Conservation (phyloP, 2,113 vertebrate genomes). For the Pluvianellus socialis region DNA sequence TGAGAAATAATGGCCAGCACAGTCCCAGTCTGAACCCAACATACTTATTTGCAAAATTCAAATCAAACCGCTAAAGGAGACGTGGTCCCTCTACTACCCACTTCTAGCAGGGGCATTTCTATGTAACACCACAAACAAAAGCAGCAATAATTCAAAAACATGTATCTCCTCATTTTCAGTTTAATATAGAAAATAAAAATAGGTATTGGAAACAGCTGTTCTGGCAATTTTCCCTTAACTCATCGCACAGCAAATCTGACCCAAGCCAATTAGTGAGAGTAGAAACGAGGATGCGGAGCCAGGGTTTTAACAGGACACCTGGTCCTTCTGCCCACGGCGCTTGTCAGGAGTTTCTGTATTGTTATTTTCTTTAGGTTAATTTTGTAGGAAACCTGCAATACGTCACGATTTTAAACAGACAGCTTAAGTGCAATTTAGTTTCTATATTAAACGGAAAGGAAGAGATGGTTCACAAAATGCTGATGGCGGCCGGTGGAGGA, state of each 20-base stretch:
- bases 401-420: accelerated
- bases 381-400: neutral
- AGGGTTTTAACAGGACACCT: neutral
- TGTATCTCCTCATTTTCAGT: neutral
- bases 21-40: neutral
- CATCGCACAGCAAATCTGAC: neutral
- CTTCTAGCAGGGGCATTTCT: neutral
- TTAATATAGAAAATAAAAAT: constrained; percentile 57
- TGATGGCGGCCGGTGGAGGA: neutral
- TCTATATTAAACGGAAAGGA: constrained; percentile 15
- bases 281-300: neutral
- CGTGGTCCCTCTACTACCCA: neutral
- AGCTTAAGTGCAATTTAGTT: neutral
- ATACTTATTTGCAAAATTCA: neutral
- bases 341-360: accelerated
- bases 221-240: neutral
- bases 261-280: neutral
- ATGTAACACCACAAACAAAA: neutral
- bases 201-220: neutral
- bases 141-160: neutral
- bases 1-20: neutral
- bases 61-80: neutral
- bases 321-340: accelerated
- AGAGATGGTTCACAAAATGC: neutral
- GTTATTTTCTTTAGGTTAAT: neutral